Evolutionary conservation across 2,797 vertebrate genomes (phyloP).

Genomic region (Sylvilagus floridanus): DNA sequence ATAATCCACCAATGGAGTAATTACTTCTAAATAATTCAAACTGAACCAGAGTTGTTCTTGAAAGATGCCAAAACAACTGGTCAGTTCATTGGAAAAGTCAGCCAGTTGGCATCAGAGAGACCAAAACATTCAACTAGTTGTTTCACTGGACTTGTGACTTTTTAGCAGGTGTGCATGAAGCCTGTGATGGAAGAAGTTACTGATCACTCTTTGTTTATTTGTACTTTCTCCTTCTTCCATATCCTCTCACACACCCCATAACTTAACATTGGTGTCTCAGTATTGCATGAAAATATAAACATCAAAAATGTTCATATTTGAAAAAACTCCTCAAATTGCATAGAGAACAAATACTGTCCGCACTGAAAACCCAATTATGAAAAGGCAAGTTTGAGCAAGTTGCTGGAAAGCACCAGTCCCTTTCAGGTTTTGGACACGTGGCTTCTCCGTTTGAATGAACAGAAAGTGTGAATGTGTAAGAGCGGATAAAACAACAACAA

Average conservation of each 20-base stretch:
- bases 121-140: constrained; percentile 63
- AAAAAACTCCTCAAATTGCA: neutral
- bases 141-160: constrained; percentile 37
- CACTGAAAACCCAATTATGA: constrained; percentile 32
- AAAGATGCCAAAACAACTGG: constrained; percentile 74
- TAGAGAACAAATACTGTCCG: constrained; percentile 7
- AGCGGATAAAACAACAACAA: constrained; percentile 79
- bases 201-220: constrained; percentile 29
- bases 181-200: neutral
- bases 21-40: constrained; percentile 75
- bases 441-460: constrained; percentile 77
- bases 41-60: constrained; percentile 61
- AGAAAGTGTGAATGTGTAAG: constrained; percentile 78
- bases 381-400: constrained; percentile 69
- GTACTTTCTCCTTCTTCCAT: neutral
- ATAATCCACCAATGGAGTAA: constrained; percentile 61
- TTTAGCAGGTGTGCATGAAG: constrained; percentile 70
- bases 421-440: constrained; percentile 78
- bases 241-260: too few species aligned
- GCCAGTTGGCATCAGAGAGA: constrained; percentile 70
- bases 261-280: neutral
- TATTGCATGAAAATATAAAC: neutral
- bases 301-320: neutral
- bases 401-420: constrained; percentile 41
- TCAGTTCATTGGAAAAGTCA: constrained; percentile 72